Conservation (phyloP, 2,797 vertebrate species). For the Chloroceryle amazona region DNA sequence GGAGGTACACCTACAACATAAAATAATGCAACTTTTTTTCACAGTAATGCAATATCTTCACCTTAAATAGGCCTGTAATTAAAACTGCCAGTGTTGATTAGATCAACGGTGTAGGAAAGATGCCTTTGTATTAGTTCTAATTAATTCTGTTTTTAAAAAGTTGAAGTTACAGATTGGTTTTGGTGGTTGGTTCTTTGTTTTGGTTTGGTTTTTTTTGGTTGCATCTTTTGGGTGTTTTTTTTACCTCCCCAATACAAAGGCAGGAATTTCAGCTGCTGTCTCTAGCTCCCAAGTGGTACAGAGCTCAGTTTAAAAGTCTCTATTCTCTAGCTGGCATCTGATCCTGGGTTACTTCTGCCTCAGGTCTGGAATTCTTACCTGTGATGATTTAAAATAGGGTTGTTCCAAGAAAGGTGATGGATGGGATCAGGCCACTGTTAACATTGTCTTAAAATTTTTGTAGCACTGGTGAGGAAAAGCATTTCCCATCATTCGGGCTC, state of each 20-base stretch:
- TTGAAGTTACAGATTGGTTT: neutral
- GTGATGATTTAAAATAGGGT: neutral
- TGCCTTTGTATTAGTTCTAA: constrained; percentile 66
- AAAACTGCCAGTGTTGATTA: constrained; percentile 69
- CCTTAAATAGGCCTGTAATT: constrained; percentile 70
- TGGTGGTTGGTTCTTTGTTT: neutral
- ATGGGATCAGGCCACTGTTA: neutral
- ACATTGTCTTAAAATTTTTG: neutral
- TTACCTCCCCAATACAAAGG: neutral
- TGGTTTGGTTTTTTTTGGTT: neutral
- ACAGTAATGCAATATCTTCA: constrained; percentile 62
- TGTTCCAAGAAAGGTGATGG: neutral
- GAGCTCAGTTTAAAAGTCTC: neutral
- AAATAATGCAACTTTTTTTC: constrained; percentile 54
- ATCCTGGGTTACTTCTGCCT: neutral
- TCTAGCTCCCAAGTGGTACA: neutral
- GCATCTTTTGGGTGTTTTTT: too few relatives aligned
- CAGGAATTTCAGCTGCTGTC: neutral
- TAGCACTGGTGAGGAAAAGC: neutral
- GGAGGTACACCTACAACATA: constrained; percentile 63
- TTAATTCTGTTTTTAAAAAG: constrained; percentile 47
- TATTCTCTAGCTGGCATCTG: neutral
- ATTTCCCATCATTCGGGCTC: neutral
- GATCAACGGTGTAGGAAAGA: constrained; percentile 51
- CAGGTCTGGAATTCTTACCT: neutral